Evolutionary conservation across 2,888 invertebrate species (phyloP).

Genomic region (Nezara viridula): DNA sequence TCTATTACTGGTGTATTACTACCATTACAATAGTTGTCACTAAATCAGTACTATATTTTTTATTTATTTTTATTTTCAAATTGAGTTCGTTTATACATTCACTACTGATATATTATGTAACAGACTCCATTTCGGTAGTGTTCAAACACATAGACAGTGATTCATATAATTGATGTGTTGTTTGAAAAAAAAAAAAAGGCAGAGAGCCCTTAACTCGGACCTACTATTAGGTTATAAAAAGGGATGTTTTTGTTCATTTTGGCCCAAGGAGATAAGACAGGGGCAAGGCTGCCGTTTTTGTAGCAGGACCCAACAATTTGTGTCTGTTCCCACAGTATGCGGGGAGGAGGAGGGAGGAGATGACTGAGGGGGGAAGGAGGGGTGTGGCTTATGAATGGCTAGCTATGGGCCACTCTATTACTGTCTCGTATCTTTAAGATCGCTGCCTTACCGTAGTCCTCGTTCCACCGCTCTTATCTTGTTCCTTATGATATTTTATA

Average conservation of each 20-base stretch:
- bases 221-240: not conserved
- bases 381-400: conserved; percentile 46
- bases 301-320: not conserved
- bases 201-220: not conserved
- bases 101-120: not conserved
- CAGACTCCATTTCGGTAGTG: not conserved
- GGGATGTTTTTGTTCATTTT: conserved; percentile 20
- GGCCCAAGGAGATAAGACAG: conserved; percentile 23
- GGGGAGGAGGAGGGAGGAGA: too few relatives aligned
- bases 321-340: not conserved
- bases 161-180: not conserved
- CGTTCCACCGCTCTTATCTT: not conserved
- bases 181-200: not conserved
- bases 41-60: too few relatives aligned
- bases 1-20: too few relatives aligned
- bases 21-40: too few relatives aligned
- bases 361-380: too few relatives aligned
- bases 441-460: not conserved
- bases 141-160: not conserved
- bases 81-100: too few relatives aligned
- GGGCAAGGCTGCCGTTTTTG: conserved; percentile 35
- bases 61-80: too few relatives aligned
- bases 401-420: not conserved
- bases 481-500: not conserved
- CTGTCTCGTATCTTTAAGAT: not conserved